Conservation (phyloP, 2,888 invertebrate genomes). For the Drosophila mimica region DNA sequence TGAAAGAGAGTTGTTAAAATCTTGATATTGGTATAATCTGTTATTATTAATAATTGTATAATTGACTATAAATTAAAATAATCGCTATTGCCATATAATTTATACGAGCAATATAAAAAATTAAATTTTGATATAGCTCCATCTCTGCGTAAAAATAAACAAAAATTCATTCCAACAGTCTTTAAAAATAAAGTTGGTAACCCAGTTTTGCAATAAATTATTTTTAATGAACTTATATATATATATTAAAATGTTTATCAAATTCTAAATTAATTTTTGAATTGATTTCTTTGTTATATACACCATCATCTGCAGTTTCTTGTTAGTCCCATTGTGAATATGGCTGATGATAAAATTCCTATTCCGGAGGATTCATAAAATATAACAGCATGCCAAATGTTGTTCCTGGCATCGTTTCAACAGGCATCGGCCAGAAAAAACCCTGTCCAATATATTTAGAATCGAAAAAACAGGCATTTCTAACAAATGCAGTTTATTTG, state of each 20-base stretch:
- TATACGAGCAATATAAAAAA: neutral
- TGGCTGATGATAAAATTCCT: constrained; percentile 17
- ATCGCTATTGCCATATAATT: neutral
- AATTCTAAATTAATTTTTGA: fast-evolving
- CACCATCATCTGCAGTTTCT: neutral
- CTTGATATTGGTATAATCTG: neutral
- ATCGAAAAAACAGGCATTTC: constrained; percentile 40
- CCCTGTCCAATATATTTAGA: constrained; percentile 36
- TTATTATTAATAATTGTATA: neutral
- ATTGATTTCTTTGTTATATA: too few relatives aligned
- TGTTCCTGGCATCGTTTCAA: constrained; percentile 60
- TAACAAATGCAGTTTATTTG: constrained; percentile 36
- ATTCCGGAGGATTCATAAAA: neutral
- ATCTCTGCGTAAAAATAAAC: neutral
- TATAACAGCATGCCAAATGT: constrained; percentile 34
- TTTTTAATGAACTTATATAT: neutral
- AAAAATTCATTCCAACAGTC: neutral
- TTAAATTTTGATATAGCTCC: neutral
- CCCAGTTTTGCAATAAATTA: neutral
- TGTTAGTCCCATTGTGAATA: constrained; percentile 25
- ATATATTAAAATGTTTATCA: neutral
- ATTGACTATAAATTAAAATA: neutral
- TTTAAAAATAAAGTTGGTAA: neutral
- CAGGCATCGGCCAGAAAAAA: constrained; percentile 43
- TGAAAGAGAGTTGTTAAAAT: neutral